Base-by-base conservation (phyloP, 2,113 vertebrate species). In the Melozone crissalis region DNA sequence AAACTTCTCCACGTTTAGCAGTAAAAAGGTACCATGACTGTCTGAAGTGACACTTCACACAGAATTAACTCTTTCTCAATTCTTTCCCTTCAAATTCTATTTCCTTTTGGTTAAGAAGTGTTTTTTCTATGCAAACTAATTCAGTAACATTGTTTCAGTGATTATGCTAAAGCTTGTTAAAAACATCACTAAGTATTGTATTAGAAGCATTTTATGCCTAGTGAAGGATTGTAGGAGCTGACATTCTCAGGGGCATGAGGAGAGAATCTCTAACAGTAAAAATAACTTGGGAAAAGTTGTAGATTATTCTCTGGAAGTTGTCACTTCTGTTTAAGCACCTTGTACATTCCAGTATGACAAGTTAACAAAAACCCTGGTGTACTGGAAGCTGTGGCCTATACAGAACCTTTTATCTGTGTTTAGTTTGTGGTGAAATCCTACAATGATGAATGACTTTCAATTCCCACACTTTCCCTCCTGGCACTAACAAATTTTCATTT, bases 381-480 rank as follows among this genome's bases (percentile, higher is more conserved):
- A 41, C 59, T 81, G 46, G 41, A 84, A 92, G 55, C 52, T 58
- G 7, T 73, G 84, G 44, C 80, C 39, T 92, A 47, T 86, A 89
- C 62, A 81, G 59, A 92, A 94, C 82, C 44, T 67, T 93, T 95
- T 96, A 90, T 95, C 94, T 97, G 84, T 87, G 49, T 93, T 94
- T 66, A 46, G 74, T 91, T 35, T 89, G 75, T 44, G 49, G 57
- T 61, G 73, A 95, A 91, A 35, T 47, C 76, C 58, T 96, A 61
- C 57, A 91, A 17, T 96, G 94, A 97, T 80, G 63, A 95, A 96
- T 94, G 95, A 68, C 81, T 97, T 97, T 84, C 88, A 96, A 51
- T 96, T 97, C 69, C n/a, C 55, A 63, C 59, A 17, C 73, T 94
- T 82, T 47, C 31, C 43, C 66, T 83, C 49, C 87, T 96, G 91